phyloP scores from a whole-genome alignment of 2,113 vertebrate species.

The Haemorhous mexicanus region DNA sequence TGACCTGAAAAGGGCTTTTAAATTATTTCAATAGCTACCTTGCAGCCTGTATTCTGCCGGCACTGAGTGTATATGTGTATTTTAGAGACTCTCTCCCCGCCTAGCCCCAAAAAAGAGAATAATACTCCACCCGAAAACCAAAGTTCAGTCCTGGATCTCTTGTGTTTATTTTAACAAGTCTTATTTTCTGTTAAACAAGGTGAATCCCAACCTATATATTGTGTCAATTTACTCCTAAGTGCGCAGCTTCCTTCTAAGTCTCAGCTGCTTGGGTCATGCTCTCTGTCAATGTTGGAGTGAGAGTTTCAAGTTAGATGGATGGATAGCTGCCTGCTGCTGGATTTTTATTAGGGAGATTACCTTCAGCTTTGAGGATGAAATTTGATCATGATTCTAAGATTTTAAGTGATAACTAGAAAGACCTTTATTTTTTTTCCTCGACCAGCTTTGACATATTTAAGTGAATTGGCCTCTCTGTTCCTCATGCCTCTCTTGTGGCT shows the following conservation, averaged over 20 bases:
- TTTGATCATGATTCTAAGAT: not conserved
- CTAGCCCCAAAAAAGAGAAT: not conserved
- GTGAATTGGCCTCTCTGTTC: not conserved
- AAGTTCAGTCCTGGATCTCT: not conserved
- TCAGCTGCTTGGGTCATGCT: fast-evolving
- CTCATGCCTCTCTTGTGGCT: not conserved
- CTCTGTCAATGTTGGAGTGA: not conserved
- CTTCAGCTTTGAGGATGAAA: not conserved
- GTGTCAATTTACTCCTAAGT: not conserved
- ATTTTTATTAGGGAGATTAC: not conserved
- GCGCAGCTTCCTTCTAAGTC: not conserved
- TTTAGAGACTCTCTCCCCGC: not conserved
- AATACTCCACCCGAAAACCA: fast-evolving
- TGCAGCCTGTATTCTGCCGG: not conserved
- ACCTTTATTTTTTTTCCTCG: no score
- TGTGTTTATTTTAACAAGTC: not conserved
- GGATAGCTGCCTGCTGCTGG: not conserved
- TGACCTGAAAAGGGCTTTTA: not conserved
- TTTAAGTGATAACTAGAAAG: not conserved
- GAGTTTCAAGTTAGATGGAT: not conserved
- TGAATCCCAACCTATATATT: not conserved
- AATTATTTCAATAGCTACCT: not conserved
- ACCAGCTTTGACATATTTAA: not conserved
- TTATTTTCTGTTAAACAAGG: not conserved
- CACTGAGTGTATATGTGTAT: not conserved